Percentiles rank a stretch among this genome's conserved stretches.
Evolutionary conservation across 2,797 vertebrate genomes (phyloP).

Genomic region (Enteromius anoplus): DNA sequence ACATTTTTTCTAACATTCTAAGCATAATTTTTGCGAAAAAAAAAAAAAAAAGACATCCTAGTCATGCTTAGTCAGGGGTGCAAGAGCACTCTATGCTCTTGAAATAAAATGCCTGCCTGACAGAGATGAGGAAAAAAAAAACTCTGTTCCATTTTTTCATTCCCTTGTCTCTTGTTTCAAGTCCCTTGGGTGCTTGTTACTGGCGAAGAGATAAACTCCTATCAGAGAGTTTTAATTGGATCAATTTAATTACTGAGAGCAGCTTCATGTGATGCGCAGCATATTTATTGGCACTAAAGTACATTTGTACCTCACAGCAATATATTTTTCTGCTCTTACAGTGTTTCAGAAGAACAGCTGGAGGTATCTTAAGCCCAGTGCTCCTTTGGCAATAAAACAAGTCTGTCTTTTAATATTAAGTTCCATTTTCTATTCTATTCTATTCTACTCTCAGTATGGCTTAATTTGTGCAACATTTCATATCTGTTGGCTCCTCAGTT

Average conservation of each 20-base stretch:
- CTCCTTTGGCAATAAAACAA: neutral
- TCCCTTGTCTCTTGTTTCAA: conserved; percentile 30
- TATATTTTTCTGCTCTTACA: neutral
- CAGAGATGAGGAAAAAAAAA: neutral
- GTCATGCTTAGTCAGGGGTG: conserved; percentile 24
- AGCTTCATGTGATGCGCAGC: conserved; percentile 42
- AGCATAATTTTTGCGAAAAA: neutral
- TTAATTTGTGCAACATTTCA: neutral
- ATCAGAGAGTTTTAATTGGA: conserved; percentile 58
- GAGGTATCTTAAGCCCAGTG: neutral
- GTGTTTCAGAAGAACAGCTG: neutral
- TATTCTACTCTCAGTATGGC: neutral
- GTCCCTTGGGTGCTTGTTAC: conserved; percentile 51
- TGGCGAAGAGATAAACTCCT: conserved; percentile 56
- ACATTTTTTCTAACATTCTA: neutral
- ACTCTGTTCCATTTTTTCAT: neutral
- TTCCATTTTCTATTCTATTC: neutral
- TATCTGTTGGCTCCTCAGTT: neutral
- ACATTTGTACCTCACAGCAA: conserved; percentile 37
- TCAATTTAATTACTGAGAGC: conserved; percentile 58
- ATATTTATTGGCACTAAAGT: conserved; percentile 51
- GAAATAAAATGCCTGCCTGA: conserved; percentile 8
- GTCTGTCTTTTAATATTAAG: too few species aligned
- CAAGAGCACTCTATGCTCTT: conserved; percentile 4
- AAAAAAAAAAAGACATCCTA: neutral